Evolutionary conservation across 1,140 invertebrate genomes (phyloP).

Genomic region (Zeugodacus cucurbitae): DNA sequence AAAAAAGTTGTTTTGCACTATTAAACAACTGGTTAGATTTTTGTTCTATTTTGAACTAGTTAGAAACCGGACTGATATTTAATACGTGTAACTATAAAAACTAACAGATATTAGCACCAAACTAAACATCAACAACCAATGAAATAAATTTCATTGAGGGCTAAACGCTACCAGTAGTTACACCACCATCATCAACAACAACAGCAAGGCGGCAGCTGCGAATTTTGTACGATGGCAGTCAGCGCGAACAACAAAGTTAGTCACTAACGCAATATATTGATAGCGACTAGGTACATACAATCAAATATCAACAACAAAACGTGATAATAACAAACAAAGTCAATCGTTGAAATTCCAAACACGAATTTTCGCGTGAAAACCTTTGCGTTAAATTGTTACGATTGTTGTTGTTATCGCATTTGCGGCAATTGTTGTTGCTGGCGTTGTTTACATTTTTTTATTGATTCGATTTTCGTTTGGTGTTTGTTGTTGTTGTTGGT

Average conservation of each 20-base stretch:
- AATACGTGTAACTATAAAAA: not conserved
- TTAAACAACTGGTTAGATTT: too few species aligned
- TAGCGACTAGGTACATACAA: not conserved
- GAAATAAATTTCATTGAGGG: not conserved
- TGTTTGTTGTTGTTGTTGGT: not conserved
- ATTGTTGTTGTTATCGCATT: not conserved
- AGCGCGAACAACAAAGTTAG: not conserved
- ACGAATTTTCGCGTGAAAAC: constrained; percentile 39
- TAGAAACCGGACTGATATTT: too few species aligned
- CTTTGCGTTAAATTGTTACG: not conserved
- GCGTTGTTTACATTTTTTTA: constrained; percentile 34
- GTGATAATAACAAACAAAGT: not conserved
- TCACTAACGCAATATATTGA: not conserved
- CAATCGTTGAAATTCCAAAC: constrained; percentile 36
- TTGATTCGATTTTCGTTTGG: not conserved
- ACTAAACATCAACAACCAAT: not conserved
- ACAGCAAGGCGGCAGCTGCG: not conserved
- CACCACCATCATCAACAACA: not conserved
- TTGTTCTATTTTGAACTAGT: too few species aligned
- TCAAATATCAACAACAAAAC: not conserved
- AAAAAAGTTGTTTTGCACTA: too few species aligned
- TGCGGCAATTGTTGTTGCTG: not conserved
- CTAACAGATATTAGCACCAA: not conserved
- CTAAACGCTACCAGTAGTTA: not conserved
- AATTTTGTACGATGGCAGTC: not conserved